phyloP scores from a whole-genome alignment of 2,113 vertebrate genomes.

The Suricata suricatta region DNA sequence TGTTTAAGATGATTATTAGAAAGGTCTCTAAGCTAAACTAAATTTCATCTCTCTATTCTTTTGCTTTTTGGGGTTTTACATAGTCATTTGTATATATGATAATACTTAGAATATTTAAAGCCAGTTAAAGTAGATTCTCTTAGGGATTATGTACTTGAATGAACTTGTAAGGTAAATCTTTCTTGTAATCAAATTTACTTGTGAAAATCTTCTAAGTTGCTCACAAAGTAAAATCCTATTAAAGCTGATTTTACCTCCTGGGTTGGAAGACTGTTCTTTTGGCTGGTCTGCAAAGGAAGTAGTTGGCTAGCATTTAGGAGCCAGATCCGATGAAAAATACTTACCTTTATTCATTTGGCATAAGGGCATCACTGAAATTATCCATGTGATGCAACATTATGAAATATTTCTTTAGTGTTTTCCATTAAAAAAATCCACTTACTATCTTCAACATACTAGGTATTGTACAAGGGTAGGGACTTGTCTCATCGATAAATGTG shows the following conservation, averaged over 20 bases:
- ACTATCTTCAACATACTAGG: neutral
- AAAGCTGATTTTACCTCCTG: conserved; percentile 22
- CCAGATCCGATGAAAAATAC: neutral
- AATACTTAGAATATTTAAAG: conserved; percentile 44
- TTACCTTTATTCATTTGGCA: conserved; percentile 1
- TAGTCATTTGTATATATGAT: neutral
- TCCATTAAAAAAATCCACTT: neutral
- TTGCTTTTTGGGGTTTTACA: neutral
- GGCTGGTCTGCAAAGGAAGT: neutral
- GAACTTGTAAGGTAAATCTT: neutral
- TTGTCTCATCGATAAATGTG: neutral
- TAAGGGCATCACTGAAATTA: conserved; percentile 15
- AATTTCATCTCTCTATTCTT: neutral
- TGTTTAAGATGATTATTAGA: conserved; percentile 10
- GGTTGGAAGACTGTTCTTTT: conserved; percentile 8
- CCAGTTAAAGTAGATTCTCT: neutral
- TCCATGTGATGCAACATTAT: neutral
- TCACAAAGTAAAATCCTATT: conserved; percentile 20
- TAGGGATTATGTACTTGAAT: neutral
- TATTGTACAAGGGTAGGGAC: neutral
- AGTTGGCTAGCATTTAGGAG: neutral
- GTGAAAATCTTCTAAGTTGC: conserved; percentile 4
- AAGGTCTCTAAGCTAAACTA: conserved; percentile 19
- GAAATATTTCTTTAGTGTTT: neutral
- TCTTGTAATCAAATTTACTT: neutral